These are phyloP conservation scores for Ornithorhynchus anatinus DNA, from an alignment of 2,113 vertebrate species.

Conservation along the genomic window DNA sequence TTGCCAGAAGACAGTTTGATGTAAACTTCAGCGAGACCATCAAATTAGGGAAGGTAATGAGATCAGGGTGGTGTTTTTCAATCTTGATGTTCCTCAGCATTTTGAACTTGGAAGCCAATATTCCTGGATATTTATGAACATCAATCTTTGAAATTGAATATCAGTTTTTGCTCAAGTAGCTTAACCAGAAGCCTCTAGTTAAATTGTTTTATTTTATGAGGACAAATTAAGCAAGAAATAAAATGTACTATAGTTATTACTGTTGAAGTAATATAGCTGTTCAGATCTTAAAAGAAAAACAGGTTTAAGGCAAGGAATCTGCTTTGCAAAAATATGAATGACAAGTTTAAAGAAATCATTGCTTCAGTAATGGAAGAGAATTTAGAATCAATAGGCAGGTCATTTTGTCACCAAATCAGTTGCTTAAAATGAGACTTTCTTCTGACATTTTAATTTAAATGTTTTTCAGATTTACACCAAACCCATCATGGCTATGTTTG, in stretches of 20 bases:
- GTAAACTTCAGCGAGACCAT: no score
- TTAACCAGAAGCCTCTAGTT: no score
- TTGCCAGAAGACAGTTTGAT: no score
- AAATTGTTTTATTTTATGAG: neutral
- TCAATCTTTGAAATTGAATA: no score
- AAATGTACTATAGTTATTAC: conserved; percentile 1
- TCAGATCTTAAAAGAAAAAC: neutral
- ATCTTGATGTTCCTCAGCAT: no score
- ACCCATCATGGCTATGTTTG: neutral
- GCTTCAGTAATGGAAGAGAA: neutral
- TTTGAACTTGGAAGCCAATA: no score
- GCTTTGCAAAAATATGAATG: neutral
- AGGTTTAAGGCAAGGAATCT: neutral
- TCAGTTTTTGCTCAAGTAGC: no score
- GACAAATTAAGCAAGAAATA: neutral
- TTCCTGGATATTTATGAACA: no score
- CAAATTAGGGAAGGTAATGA: no score
- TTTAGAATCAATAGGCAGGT: neutral
- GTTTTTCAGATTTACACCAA: neutral
- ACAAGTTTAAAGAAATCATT: neutral
- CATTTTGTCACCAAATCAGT: neutral
- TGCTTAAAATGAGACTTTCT: conserved; percentile 9
- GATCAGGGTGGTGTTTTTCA: no score
- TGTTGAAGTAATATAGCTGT: conserved; percentile 1
- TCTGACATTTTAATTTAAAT: conserved; percentile 8